Conservation (phyloP, 1,140 invertebrate species). For the Dendroctonus ponderosae region DNA sequence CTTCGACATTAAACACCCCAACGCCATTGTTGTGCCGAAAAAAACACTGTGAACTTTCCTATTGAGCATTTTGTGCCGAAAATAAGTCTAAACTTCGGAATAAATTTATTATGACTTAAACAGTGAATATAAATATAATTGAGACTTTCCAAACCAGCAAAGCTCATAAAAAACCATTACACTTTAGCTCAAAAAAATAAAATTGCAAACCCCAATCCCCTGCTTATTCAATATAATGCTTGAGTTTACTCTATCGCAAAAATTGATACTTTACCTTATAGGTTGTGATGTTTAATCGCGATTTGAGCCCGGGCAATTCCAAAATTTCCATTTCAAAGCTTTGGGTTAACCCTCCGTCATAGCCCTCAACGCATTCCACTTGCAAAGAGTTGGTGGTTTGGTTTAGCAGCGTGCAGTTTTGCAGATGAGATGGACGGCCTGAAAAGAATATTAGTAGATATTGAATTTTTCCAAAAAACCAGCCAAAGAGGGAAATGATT, state of each 20-base stretch:
- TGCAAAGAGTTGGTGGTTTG: conserved; percentile 78
- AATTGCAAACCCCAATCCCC: no score
- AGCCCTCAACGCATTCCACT: conserved; percentile 78
- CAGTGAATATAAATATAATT: conserved; percentile 9
- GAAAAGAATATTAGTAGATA: conserved; percentile 38
- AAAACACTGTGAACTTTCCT: no score
- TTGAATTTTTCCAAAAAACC: no score
- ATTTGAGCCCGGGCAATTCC: conserved; percentile 57
- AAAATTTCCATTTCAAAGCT: conserved; percentile 76
- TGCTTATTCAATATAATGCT: no score
- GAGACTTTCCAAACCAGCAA: not conserved
- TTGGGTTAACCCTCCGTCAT: conserved; percentile 80
- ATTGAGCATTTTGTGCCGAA: no score
- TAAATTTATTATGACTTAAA: not conserved
- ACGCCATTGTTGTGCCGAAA: no score
- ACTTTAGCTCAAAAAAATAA: no score
- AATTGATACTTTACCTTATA: conserved; percentile 49
- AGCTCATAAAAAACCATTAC: no score
- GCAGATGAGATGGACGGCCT: conserved; percentile 81
- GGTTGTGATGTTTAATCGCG: conserved; percentile 43
- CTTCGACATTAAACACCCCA: no score
- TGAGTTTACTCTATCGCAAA: not conserved
- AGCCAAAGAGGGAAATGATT: no score
- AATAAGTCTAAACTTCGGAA: no score
- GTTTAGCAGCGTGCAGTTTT: conserved; percentile 87